Conservation (phyloP, 2,888 invertebrate genomes). For the Drosophila limbata region DNA sequence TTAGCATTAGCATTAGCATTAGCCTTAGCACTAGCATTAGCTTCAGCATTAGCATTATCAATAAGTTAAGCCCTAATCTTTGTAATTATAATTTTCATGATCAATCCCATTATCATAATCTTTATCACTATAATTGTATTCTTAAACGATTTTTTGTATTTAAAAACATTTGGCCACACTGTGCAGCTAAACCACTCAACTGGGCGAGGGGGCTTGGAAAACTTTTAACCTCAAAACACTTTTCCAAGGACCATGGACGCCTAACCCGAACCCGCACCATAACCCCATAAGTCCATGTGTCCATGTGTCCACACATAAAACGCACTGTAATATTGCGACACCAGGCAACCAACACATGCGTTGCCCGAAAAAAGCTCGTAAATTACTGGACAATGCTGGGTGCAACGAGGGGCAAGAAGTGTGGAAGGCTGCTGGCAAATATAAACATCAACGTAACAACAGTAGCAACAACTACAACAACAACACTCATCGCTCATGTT, state of each 20-base stretch:
- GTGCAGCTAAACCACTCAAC: constrained; percentile 21
- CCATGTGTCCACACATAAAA: constrained; percentile 42
- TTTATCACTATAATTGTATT: neutral
- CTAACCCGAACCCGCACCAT: constrained; percentile 24
- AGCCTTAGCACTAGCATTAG: neutral
- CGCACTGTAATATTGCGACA: constrained; percentile 62
- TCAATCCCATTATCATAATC: neutral
- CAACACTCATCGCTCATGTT: constrained; percentile 83
- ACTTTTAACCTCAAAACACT: constrained; percentile 75
- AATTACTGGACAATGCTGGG: constrained; percentile 74
- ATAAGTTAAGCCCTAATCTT: too few species aligned
- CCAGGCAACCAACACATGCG: constrained; percentile 72
- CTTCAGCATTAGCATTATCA: too few species aligned
- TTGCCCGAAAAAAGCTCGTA: constrained; percentile 73
- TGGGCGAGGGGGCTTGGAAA: constrained; percentile 42
- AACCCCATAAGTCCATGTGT: constrained; percentile 26
- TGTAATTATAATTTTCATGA: too few species aligned
- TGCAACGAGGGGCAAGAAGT: constrained; percentile 21
- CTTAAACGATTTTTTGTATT: too few species aligned
- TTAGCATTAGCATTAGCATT: neutral
- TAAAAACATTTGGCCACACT: constrained; percentile 1
- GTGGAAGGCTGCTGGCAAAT: constrained; percentile 59
- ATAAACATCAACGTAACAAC: constrained; percentile 73
- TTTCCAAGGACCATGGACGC: constrained; percentile 52
- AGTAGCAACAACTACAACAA: constrained; percentile 43